Percentiles rank a stretch among this genome's conserved stretches.
Conservation (phyloP, 1,140 invertebrate species). For the Stegodyphus dumicola region DNA sequence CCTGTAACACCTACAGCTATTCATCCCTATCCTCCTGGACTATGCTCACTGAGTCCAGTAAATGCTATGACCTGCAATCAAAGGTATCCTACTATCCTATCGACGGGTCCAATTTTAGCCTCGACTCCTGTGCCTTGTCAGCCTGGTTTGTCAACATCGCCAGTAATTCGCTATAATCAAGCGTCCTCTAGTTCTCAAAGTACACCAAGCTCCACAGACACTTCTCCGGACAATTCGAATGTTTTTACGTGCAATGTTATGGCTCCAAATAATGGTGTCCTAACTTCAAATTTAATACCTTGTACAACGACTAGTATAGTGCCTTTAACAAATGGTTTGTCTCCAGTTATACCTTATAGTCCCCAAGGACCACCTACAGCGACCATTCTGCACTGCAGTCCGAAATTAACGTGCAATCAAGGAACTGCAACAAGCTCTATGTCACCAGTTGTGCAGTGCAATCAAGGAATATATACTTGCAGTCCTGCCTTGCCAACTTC, state of each 20-base stretch:
- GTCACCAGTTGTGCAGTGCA: not conserved
- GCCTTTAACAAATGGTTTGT: not conserved
- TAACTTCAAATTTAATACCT: not conserved
- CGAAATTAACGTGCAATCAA: not conserved
- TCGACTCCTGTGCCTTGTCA: not conserved
- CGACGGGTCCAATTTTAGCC: not conserved
- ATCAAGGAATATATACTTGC: not conserved
- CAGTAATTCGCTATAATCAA: not conserved
- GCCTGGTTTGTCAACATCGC: not conserved
- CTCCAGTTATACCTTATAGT: not conserved
- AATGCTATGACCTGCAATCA: slow-evolving; percentile 3
- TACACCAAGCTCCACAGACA: not conserved
- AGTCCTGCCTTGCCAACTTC: not conserved
- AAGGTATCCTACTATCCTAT: not conserved
- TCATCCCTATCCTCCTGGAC: not conserved
- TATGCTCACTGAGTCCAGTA: not conserved
- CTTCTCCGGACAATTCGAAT: not conserved
- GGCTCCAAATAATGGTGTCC: not conserved
- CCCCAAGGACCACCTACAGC: not conserved
- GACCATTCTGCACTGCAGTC: not conserved
- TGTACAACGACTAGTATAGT: no score
- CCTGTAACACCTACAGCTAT: slow-evolving; percentile 3
- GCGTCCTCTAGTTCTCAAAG: not conserved
- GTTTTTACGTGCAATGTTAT: not conserved
- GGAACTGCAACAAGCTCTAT: not conserved